Conservation (phyloP, 2,888 invertebrate species). For the Choristoneura rosaceana region DNA sequence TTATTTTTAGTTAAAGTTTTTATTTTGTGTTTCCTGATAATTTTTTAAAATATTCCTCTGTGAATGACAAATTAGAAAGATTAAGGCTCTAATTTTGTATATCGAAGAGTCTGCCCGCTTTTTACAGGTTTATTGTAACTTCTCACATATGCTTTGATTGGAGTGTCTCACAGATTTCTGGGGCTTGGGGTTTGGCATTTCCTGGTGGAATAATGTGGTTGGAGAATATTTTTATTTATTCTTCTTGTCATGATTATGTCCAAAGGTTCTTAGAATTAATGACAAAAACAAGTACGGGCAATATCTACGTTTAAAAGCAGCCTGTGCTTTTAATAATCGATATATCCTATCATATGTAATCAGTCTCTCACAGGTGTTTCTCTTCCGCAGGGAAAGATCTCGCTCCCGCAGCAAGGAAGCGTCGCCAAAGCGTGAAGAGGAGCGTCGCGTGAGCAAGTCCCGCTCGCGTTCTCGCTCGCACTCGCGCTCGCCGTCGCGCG, state of each 20-base stretch:
- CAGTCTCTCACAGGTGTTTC: neutral
- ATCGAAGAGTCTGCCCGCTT: neutral
- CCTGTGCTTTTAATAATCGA: slow-evolving; percentile 3
- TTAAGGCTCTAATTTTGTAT: neutral
- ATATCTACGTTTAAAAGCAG: neutral
- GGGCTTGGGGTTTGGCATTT: neutral
- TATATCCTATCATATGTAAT: neutral
- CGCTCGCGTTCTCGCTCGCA: slow-evolving; percentile 64
- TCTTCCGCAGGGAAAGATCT: slow-evolving; percentile 86
- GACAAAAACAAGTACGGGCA: neutral
- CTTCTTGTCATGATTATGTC: neutral
- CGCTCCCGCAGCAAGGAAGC: slow-evolving; percentile 88
- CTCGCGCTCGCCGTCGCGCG: slow-evolving; percentile 62
- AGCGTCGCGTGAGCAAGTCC: slow-evolving; percentile 73
- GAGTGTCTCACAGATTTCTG: neutral
- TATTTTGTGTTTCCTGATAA: neutral
- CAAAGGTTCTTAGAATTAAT: neutral
- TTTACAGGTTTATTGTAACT: neutral
- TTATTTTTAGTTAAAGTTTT: neutral
- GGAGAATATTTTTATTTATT: slow-evolving; percentile 1
- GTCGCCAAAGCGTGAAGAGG: slow-evolving; percentile 76
- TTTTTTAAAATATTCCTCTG: neutral
- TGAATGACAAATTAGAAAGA: neutral
- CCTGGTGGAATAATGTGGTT: neutral
- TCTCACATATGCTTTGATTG: neutral